Percentiles rank a stretch among this genome's conserved stretches.
phyloP scores from a whole-genome alignment of 2,113 vertebrate genomes.

The Indri indri region DNA sequence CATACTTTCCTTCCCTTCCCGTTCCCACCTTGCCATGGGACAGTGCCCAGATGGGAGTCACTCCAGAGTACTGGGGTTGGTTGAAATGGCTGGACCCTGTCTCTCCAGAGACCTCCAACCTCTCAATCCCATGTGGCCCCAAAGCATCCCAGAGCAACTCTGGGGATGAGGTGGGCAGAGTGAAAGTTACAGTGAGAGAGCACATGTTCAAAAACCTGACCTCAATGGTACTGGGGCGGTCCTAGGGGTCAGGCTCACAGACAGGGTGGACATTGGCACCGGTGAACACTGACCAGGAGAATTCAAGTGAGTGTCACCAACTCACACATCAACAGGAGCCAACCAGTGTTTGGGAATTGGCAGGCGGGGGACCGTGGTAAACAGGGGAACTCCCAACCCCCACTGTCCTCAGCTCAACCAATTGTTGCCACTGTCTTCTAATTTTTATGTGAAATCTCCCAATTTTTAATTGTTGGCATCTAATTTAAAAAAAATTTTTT shows the following conservation, averaged over 20 bases:
- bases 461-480: conserved; percentile 42
- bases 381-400: background rate
- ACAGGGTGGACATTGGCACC: background rate
- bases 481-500: conserved; percentile 32
- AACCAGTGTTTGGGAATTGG: background rate
- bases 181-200: background rate
- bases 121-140: background rate
- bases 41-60: background rate
- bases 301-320: background rate
- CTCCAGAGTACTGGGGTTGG: background rate
- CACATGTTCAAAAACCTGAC: background rate
- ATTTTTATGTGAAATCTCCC: conserved; percentile 45
- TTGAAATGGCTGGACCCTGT: background rate
- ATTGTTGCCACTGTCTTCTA: background rate
- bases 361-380: background rate
- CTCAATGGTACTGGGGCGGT: background rate
- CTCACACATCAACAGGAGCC: background rate
- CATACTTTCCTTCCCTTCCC: background rate
- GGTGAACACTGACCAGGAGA: background rate
- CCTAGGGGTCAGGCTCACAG: background rate
- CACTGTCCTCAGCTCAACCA: background rate
- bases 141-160: background rate
- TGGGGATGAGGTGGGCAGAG: background rate
- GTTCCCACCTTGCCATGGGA: background rate
- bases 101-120: background rate